phyloP scores from a whole-genome alignment of 2,797 vertebrate species.

The Cichlasoma orientale region DNA sequence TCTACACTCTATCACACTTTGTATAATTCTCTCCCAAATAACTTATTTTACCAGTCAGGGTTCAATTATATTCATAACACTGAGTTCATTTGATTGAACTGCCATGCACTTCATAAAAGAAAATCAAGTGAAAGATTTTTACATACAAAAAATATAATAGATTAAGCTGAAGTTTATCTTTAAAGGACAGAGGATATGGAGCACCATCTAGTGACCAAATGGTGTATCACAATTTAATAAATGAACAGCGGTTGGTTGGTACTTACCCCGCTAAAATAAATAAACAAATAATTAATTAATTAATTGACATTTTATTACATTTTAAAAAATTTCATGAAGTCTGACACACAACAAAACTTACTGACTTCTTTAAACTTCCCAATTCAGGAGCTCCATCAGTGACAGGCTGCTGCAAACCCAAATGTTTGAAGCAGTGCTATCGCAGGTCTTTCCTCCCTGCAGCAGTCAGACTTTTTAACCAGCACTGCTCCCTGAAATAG shows the following conservation, averaged over 20 bases:
- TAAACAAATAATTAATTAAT: no score
- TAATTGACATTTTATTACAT: not conserved
- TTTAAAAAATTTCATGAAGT: not conserved
- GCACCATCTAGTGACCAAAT: constrained; percentile 61
- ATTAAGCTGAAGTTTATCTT: not conserved
- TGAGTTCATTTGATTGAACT: not conserved
- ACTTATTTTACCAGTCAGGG: no score
- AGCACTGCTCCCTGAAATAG: no score
- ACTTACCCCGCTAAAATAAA: not conserved
- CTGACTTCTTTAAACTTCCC: not conserved
- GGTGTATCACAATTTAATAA: constrained; percentile 17
- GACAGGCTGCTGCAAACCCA: no score
- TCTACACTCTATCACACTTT: not conserved
- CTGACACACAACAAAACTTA: not conserved
- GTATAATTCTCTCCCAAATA: not conserved
- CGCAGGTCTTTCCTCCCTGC: no score
- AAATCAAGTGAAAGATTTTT: not conserved
- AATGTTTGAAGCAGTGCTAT: no score
- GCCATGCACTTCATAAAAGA: not conserved
- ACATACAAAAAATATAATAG: not conserved
- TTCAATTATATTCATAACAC: not conserved
- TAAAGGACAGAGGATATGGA: constrained; percentile 8
- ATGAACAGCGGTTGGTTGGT: not conserved
- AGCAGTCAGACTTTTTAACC: no score
- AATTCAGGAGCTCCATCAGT: no score